Evolutionary conservation across 2,113 vertebrate species (phyloP), one percentile per base, ranked within the genome.

Genomic region (Gobiocypris rarus): DNA sequence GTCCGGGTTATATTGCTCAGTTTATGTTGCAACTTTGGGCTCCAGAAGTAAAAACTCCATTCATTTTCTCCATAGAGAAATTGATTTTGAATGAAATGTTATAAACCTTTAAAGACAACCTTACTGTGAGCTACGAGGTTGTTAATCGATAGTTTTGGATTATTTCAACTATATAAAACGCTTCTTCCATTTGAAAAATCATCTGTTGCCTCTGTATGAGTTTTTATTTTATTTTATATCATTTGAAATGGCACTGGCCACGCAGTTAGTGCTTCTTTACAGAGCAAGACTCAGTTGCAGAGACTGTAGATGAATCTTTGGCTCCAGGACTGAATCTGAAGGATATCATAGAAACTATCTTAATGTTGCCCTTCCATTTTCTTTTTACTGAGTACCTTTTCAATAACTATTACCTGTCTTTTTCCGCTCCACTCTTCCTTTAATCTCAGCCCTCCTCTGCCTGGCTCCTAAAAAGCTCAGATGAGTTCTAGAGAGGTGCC

Each of bases 381-480:
- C 75, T 14, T 84, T 78, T 75, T n/a, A 26, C 73, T 19, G 14
- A 78, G 48, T 81, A 63, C 73, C 89, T 87, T 84, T 63, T 86
- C 83, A 65, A 86, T 88, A 89, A 81, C 75, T 70, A 71, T 86
- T 71, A 56, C 63, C 65, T n/a, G 56, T 83, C 45, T 84, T 54
- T 75, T 58, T 75, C 74, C 13, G 45, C 58, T 71, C n/a, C 73
- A 67, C 83, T 76, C 61, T 31, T 80, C 67, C 67, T 79, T 50
- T 90, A 86, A 86, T 87, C 87, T 83, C 81, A n/a, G 77, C 78
- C 85, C 89, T 87, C 71, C 85, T 81, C 81, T 65, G 58, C 43
- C 74, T 70, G 81, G 75, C 48, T 61, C 56, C 38, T 73, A 75
- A 86, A 84, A 84, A 84, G 77, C 65, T 67, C 31, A 61, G 80